Percentiles rank a stretch among this genome's conserved stretches.
phyloP scores from a whole-genome alignment of 2,113 vertebrate species.

The Rhinichthys klamathensis region DNA sequence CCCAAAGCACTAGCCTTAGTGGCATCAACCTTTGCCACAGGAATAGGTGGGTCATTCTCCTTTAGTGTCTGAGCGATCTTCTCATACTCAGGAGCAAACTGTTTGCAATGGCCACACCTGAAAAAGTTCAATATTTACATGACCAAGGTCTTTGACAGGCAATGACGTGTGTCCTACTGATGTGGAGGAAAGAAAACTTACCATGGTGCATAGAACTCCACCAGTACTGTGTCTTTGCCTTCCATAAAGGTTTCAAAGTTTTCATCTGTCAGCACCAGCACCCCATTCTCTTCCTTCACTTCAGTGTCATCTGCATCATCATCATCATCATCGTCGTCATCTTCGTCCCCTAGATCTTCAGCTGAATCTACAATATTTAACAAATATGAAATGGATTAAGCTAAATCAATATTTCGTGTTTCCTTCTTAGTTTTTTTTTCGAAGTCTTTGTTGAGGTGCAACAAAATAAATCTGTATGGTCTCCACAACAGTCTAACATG shows the following conservation, averaged over 20 bases:
- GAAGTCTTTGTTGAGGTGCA: not conserved
- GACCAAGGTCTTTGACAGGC: not conserved
- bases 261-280: slow-evolving; percentile 83
- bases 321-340: slow-evolving; percentile 58
- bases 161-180: not conserved
- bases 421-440: not conserved
- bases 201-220: slow-evolving; percentile 98
- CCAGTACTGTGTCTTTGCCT: slow-evolving; percentile 88
- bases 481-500: not conserved
- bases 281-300: slow-evolving; percentile 94
- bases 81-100: slow-evolving; percentile 94
- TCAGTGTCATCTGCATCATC: slow-evolving; percentile 74
- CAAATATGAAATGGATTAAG: slow-evolving; percentile 72
- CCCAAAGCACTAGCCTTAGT: slow-evolving; percentile 80
- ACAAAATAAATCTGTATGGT: not conserved
- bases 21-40: slow-evolving; percentile 93
- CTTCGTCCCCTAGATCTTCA: slow-evolving; percentile 56
- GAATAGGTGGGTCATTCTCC: slow-evolving; percentile 88
- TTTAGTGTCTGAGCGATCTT: slow-evolving; percentile 89
- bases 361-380: slow-evolving; percentile 46
- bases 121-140: slow-evolving; percentile 18
- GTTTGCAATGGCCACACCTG: slow-evolving; percentile 98
- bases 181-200: slow-evolving; percentile 61
- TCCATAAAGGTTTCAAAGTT: slow-evolving; percentile 91
- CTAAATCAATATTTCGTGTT: slow-evolving; percentile 60